phyloP scores from a whole-genome alignment of 1,140 invertebrate genomes.

The Aphaenogaster ashmeadi region DNA sequence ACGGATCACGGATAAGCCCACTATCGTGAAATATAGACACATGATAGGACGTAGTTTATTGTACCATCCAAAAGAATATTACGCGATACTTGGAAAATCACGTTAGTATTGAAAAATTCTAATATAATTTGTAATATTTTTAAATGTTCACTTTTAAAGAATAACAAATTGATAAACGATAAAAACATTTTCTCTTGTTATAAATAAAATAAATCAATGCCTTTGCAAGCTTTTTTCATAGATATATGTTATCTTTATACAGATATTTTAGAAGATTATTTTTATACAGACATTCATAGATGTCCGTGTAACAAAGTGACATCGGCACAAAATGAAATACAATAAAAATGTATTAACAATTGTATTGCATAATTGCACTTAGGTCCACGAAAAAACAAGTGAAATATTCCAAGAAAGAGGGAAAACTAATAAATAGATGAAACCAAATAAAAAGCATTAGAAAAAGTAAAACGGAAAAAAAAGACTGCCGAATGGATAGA shows the following conservation, averaged over 20 bases:
- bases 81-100: background rate
- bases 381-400: background rate
- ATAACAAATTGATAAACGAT: background rate
- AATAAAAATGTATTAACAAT: conserved; percentile 6
- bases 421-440: conserved; percentile 9
- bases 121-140: background rate
- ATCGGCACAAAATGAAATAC: background rate
- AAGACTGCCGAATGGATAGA: conserved; percentile 23
- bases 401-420: background rate
- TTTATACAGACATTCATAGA: background rate
- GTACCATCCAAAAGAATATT: background rate
- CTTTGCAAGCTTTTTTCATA: background rate
- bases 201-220: background rate
- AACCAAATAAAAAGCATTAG: background rate
- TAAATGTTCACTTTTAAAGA: background rate
- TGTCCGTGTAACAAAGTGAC: background rate
- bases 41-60: background rate
- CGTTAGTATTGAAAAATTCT: background rate
- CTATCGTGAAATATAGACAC: conserved; percentile 22
- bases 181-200: background rate
- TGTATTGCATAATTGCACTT: background rate
- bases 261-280: background rate
- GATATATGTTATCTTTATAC: background rate
- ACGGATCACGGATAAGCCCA: background rate
- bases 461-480: background rate